Conservation (phyloP, 2,113 vertebrate genomes). For the Ornithorhynchus anatinus region DNA sequence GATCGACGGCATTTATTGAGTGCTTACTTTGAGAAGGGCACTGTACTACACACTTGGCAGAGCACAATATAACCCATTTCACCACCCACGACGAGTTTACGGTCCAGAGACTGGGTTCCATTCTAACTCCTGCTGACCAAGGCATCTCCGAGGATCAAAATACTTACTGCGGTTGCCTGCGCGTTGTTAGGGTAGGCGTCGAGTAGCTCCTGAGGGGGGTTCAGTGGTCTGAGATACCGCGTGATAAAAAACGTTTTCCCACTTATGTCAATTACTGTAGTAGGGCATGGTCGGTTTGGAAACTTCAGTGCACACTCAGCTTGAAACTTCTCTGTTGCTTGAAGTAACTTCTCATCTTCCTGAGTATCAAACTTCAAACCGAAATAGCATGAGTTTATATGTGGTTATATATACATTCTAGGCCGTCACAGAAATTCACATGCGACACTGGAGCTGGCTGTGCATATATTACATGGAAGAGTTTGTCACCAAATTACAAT, state of each 20-base stretch:
- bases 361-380: slow-evolving; percentile 88
- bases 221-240: slow-evolving; percentile 85
- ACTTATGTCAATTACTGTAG: slow-evolving; percentile 86
- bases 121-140: neutral
- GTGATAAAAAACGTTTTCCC: slow-evolving; percentile 92
- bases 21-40: too few species aligned
- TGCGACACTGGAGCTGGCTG: too few species aligned
- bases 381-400: neutral
- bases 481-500: too few species aligned
- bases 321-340: slow-evolving; percentile 84
- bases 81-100: too few species aligned
- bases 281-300: slow-evolving; percentile 83
- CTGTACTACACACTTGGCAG: too few species aligned
- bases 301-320: slow-evolving; percentile 75
- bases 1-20: too few species aligned
- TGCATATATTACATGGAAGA: too few species aligned
- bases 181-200: slow-evolving; percentile 65
- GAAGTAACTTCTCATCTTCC: slow-evolving; percentile 88
- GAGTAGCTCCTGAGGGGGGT: slow-evolving; percentile 88
- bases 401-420: neutral
- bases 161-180: slow-evolving; percentile 81
- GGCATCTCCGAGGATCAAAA: neutral
- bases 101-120: too few species aligned
- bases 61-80: too few species aligned
- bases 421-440: too few species aligned